phyloP scores from a whole-genome alignment of 2,797 vertebrate species.

The Rhinichthys osculus region DNA sequence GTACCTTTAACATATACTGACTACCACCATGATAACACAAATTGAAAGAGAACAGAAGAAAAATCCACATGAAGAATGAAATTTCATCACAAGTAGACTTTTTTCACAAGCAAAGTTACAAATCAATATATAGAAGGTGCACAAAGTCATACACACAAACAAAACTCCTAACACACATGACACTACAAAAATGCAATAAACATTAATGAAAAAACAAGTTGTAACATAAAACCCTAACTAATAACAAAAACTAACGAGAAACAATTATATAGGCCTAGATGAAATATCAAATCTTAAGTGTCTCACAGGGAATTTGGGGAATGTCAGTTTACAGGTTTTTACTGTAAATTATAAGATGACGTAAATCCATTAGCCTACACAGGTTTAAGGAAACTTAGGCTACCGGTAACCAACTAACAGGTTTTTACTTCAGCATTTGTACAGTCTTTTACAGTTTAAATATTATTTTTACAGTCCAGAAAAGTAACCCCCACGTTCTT shows the following conservation, averaged over 20 bases:
- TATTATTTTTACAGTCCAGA: neutral
- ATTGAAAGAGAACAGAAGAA: neutral
- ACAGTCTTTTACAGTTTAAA: neutral
- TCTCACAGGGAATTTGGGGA: neutral
- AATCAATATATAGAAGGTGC: neutral
- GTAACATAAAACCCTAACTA: neutral
- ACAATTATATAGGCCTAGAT: neutral
- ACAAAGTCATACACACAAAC: neutral
- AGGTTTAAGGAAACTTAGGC: neutral
- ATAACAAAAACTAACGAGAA: neutral
- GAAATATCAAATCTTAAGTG: neutral
- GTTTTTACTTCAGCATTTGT: neutral
- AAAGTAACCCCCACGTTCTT: neutral
- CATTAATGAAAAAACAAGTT: no score
- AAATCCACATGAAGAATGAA: neutral
- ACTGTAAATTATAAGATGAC: neutral
- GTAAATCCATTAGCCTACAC: neutral
- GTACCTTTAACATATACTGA: neutral
- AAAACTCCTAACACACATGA: neutral
- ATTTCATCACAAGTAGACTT: neutral
- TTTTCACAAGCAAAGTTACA: neutral
- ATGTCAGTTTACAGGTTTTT: neutral
- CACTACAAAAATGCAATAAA: neutral
- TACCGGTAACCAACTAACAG: neutral
- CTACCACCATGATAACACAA: neutral